These are phyloP conservation scores for Synanthedon tipuliformis DNA, from an alignment of 2,888 invertebrate species.

Conservation along the genomic window DNA sequence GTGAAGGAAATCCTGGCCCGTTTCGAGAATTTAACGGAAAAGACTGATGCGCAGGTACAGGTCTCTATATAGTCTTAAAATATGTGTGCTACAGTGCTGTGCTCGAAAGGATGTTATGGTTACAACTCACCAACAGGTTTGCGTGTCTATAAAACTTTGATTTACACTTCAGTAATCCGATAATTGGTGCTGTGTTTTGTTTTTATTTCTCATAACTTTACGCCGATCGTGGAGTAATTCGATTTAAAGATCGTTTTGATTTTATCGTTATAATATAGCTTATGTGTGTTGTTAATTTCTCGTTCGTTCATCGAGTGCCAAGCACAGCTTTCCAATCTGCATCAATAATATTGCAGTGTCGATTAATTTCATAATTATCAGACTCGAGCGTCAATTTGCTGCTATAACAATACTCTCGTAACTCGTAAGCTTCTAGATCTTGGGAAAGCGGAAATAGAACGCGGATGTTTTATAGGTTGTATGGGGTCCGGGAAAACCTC, in stretches of 20 bases:
- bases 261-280: neutral
- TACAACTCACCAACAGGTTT: neutral
- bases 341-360: neutral
- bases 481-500: no score
- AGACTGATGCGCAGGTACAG: constrained; percentile 29
- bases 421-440: neutral
- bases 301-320: neutral
- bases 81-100: neutral
- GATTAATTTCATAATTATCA: neutral
- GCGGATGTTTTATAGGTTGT: no score
- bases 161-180: neutral
- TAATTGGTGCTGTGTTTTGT: neutral
- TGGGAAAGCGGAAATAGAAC: neutral
- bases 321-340: neutral
- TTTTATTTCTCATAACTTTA: neutral
- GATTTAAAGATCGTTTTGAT: neutral
- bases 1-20: constrained; percentile 85
- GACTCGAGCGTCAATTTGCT: neutral
- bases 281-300: neutral
- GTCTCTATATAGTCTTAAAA: neutral
- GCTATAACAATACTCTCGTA: neutral
- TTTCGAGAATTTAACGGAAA: constrained; percentile 78
- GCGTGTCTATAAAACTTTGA: neutral
- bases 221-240: neutral
- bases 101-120: neutral